Evolutionary conservation across 2,888 invertebrate genomes (phyloP).

Genomic region (Mycalesis mineus): DNA sequence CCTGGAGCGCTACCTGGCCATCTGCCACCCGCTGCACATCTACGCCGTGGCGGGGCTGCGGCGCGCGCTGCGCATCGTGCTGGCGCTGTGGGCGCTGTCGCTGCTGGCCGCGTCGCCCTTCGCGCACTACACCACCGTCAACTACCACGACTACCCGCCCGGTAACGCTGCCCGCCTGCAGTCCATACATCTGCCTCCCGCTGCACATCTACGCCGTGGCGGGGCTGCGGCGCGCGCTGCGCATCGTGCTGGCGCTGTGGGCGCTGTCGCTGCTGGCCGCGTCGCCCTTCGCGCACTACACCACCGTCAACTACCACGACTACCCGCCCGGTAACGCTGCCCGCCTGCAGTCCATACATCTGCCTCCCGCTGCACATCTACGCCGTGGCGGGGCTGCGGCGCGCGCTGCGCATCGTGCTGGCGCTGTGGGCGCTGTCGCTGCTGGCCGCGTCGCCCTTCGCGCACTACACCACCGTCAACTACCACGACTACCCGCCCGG

Average conservation of each 20-base stretch:
- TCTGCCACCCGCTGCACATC: conserved; percentile 91
- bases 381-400: conserved; percentile 88
- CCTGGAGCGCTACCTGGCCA: conserved; percentile 92
- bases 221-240: conserved; percentile 87
- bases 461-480: conserved; percentile 84
- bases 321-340: conserved; percentile 84
- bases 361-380: conserved; percentile 92
- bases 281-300: conserved; percentile 86
- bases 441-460: conserved; percentile 86
- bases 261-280: conserved; percentile 85
- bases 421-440: conserved; percentile 87
- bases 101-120: conserved; percentile 87
- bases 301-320: conserved; percentile 84
- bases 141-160: conserved; percentile 85
- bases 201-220: conserved; percentile 89
- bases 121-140: conserved; percentile 84
- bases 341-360: no score
- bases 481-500: conserved; percentile 86
- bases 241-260: conserved; percentile 89
- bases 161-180: no score
- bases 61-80: conserved; percentile 88
- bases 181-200: conserved; percentile 94
- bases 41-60: conserved; percentile 90
- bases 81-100: conserved; percentile 86
- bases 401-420: conserved; percentile 88